Evolutionary conservation across 2,797 vertebrate species (phyloP), one percentile per base, ranked within the genome.

Genomic region (Coregonus sp.): DNA sequence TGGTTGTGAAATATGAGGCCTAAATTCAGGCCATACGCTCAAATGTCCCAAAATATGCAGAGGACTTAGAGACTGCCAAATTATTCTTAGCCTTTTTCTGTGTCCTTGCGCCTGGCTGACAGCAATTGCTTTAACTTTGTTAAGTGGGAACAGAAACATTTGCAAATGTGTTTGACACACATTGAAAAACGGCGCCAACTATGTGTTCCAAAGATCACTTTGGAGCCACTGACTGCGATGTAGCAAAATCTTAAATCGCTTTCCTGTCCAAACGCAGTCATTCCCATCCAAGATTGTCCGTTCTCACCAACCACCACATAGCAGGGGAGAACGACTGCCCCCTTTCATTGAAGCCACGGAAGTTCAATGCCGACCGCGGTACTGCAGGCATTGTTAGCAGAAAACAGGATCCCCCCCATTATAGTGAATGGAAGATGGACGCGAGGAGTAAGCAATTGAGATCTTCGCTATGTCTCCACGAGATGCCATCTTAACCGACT

Each of bases 101-200:
- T 67, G 76, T 72, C 76, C 76, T 77, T 72, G 52, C n/a, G 37
- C 20, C 20, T 5, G 5, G 31, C 70, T 77, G 70, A 72, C 70
- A 51, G 61, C 11, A 63, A 5, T 47, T 47, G 56, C 56, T 74
- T 25, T 59, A 51, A 59, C 51, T 73, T 52, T 51, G 70, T 29
- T 71, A 16, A 72, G 14, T 14, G 56, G 18, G 72, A n/a, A 15
- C n/a, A 63, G 35, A 61, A 18, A 5, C 25, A 56, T 59, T 16
- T 0, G 54, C 35, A 25, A 25, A 47, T 25, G 20, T 6, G 20
- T 69, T 69, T 69, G 40, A 31, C 25, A 67, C 69, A 70, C 69
- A 50, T 47, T 70, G 37, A 70, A 51, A 20, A 20, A 11, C 5
- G n/a, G 20, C 16, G 69, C 69, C 69, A 70, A 70, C 4, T 16